A percentile compares a stretch with the other conserved stretches of the same genome.
phyloP scores from a whole-genome alignment of 2,113 vertebrate species.

The Ardeotis arabs region DNA sequence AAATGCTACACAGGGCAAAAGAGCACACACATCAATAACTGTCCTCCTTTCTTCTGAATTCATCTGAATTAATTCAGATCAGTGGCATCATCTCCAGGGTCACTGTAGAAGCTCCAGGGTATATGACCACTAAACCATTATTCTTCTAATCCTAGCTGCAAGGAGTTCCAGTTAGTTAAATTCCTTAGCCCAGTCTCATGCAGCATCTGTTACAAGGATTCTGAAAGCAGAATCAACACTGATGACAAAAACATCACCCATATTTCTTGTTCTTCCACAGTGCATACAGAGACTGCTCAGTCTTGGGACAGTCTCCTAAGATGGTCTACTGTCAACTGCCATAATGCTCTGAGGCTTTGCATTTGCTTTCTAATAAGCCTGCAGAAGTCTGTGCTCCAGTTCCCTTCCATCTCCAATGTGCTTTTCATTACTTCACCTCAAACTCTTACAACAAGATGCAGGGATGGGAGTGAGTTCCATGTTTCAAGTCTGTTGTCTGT shows the following conservation, averaged over 20 bases:
- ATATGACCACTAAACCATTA: neutral
- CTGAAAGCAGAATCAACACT: neutral
- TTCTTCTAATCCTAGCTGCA: neutral
- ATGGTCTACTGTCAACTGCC: neutral
- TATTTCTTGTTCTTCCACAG: neutral
- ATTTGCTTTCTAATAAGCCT: neutral
- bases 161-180: neutral
- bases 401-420: neutral
- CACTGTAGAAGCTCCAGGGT: neutral
- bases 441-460: neutral
- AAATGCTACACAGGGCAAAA: neutral
- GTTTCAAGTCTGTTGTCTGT: neutral
- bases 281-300: neutral
- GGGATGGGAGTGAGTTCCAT: neutral
- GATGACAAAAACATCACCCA: neutral
- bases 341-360: neutral
- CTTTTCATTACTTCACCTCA: neutral
- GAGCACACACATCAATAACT: neutral
- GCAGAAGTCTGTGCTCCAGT: neutral
- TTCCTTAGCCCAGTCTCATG: neutral
- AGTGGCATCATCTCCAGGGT: neutral
- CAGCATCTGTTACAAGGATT: neutral
- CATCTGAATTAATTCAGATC: neutral
- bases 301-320: neutral
- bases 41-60: neutral